phyloP scores from a whole-genome alignment of 2,113 vertebrate species.

The Typhlomys cinereus region DNA sequence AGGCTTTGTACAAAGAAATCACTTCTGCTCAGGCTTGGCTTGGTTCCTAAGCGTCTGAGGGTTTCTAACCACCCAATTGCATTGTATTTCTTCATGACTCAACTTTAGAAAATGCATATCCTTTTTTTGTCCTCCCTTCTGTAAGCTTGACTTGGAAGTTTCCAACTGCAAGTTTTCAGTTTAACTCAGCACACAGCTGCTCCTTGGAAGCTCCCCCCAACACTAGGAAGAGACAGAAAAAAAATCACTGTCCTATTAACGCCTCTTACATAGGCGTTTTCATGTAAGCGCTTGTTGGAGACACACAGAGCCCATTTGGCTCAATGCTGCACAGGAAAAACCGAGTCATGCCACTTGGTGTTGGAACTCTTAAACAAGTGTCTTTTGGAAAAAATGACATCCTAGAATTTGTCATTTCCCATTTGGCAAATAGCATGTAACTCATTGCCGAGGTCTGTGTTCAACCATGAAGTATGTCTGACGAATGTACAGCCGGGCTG shows the following conservation, averaged over 20 bases:
- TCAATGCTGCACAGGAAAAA: rapidly evolving
- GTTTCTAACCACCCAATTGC: not conserved
- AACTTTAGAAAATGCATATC: not conserved
- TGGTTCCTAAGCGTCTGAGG: not conserved
- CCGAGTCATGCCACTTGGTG: not conserved
- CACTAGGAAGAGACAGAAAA: rapidly evolving
- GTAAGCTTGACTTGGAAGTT: too few species aligned
- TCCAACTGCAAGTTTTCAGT: not conserved
- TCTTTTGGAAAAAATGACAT: slow-evolving; percentile 36
- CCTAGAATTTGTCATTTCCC: not conserved
- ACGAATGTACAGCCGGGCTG: not conserved
- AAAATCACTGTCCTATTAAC: rapidly evolving
- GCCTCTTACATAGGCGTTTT: not conserved
- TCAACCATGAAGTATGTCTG: rapidly evolving
- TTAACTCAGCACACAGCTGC: not conserved
- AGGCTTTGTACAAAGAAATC: not conserved
- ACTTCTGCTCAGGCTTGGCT: not conserved
- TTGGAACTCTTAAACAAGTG: not conserved
- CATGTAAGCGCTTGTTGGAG: rapidly evolving
- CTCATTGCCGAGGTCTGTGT: not conserved
- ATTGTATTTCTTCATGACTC: not conserved
- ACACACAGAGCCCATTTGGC: rapidly evolving
- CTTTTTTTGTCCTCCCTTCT: not conserved
- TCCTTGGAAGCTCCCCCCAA: not conserved
- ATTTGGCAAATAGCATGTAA: not conserved